Base-by-base conservation (phyloP, 2,888 invertebrate species). In the Phengaris arion region DNA sequence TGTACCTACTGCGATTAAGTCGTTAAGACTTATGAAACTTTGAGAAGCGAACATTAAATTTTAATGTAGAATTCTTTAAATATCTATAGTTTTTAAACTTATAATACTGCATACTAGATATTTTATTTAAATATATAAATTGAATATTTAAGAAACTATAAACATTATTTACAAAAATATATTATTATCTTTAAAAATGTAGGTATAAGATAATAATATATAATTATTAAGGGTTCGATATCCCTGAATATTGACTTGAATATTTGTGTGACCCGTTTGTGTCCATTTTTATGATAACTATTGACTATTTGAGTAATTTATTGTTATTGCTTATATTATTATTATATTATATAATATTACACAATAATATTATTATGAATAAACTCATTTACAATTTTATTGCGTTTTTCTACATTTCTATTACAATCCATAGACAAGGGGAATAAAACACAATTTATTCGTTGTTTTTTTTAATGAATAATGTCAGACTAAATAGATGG, bases 401-500 rank as follows among this genome's bases (percentile, higher is more conserved):
- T 35, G 15, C n/a, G 51, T 74, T n/a, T 74, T 74, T 48, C 13
- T 51, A 35, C 35, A 35, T 35, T 2, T 35, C 35, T 35, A 35
- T 35, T 48, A 22, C 22, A 15, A 64, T 45, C 54, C 54, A 45
- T 35, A 22, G 46, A 57, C 57, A 13, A n/a, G 46, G n/a, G 8
- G 81, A 78, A 82, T 84, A 82, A 79, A 78, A 79, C 57, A 69
- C 72, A 70, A 76, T 59, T 79, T 77, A 85, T 86, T 86, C 81
- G 89, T 91, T 89, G 90, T 90, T 91, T 90, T 90, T 22, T 90
- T 89, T 90, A 90, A 87, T 90, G 86, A 86, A 86, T 88, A 85
- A 85, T 88, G 87, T 88, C 85, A 87, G 86, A 82, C 80, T 79
- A 80, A 78, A 76, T 79, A 77, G 76, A 78, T 76, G 77, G 79